phyloP scores from a whole-genome alignment of 2,113 vertebrate species.

The Muntiacus muntjak region DNA sequence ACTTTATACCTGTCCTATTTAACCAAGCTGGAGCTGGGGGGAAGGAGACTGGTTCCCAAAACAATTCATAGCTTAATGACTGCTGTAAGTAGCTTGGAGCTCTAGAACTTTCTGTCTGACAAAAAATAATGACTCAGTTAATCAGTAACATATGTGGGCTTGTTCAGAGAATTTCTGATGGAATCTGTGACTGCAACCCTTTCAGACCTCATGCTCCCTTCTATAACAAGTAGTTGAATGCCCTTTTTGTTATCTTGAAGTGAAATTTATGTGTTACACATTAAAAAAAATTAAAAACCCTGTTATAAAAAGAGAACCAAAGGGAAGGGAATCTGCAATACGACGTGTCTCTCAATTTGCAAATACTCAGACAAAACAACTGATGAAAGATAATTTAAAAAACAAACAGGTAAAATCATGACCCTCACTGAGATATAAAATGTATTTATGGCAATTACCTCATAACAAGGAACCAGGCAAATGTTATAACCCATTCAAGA shows the following conservation, averaged over 20 bases:
- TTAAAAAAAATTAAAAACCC: not conserved
- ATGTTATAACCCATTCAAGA: not conserved
- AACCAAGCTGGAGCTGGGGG: not conserved
- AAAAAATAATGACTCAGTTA: slow-evolving; percentile 20
- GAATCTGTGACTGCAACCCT: not conserved
- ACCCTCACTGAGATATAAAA: not conserved
- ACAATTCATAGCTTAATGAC: not conserved
- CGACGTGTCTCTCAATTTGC: not conserved
- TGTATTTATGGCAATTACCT: not conserved
- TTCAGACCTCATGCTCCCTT: not conserved
- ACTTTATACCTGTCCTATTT: not conserved
- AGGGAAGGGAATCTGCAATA: not conserved
- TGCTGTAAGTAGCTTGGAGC: not conserved
- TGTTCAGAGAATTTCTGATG: slow-evolving; percentile 12
- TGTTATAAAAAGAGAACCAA: not conserved
- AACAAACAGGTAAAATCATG: not conserved
- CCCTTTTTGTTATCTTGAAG: not conserved
- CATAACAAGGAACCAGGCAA: not conserved
- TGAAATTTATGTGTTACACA: not conserved
- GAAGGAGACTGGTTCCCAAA: not conserved
- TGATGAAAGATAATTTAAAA: not conserved
- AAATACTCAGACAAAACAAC: not conserved
- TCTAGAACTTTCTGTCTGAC: slow-evolving; percentile 17
- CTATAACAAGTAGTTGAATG: not conserved
- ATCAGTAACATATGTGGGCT: not conserved